These are phyloP conservation scores for Hippolais icterina DNA, from an alignment of 2,113 vertebrate genomes.

Conservation along the genomic window DNA sequence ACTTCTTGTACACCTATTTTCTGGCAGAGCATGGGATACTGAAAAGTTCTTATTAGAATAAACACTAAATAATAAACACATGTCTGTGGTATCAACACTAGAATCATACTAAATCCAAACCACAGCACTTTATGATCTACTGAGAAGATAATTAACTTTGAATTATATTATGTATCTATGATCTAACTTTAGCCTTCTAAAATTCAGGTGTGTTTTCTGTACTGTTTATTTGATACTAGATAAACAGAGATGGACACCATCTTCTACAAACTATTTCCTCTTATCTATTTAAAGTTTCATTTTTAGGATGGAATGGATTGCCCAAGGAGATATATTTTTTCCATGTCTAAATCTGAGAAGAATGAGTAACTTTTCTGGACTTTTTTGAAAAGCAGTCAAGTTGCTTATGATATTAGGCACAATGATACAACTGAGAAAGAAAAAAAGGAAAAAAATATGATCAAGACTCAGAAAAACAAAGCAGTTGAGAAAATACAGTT, in stretches of 20 bases:
- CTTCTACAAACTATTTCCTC: background rate
- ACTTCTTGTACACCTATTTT: background rate
- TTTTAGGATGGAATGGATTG: background rate
- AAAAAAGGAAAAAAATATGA: background rate
- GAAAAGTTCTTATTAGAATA: background rate
- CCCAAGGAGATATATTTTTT: background rate
- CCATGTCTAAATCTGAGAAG: background rate
- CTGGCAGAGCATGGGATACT: background rate
- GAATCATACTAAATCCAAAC: background rate
- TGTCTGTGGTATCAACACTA: accelerated
- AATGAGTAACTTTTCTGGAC: background rate
- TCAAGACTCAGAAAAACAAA: background rate
- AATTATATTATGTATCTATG: background rate
- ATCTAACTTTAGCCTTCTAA: background rate
- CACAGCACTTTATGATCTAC: background rate
- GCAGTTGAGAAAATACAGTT: background rate
- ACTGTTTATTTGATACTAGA: background rate
- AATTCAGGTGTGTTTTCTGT: background rate
- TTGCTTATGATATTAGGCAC: background rate
- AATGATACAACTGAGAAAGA: background rate
- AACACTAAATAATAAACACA: background rate
- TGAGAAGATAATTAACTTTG: background rate
- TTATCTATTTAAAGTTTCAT: background rate
- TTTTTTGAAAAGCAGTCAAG: background rate
- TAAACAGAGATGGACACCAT: background rate